Evolutionary conservation across 2,888 invertebrate species (phyloP), one percentile per base, ranked within the genome.

Genomic region (Parnassius mnemosyne): DNA sequence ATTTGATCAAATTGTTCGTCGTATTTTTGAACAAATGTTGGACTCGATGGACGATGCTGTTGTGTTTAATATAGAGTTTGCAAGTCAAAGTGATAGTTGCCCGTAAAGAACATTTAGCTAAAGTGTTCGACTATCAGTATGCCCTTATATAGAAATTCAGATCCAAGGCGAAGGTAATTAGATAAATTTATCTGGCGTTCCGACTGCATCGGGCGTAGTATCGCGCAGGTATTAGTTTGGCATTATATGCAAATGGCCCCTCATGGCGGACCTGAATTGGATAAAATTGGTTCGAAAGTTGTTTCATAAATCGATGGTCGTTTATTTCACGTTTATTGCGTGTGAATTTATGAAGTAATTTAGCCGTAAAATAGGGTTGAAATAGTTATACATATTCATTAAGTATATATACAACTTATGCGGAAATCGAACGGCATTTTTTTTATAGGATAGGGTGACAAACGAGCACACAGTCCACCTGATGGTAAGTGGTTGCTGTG

Each of bases 91-190:
- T 51, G 51, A 52, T 34, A 59, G 25, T 13, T 41, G 51, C 20
- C 20, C 51, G 13, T 44, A 61, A 61, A 55, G n/a, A 34, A 41
- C 42, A 41, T 16, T 49, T 20, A 53, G 52, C 12, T 56, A 13
- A 53, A 57, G 61, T 51, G 55, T 51, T 55, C 51, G 2, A 10
- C 56, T 61, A 61, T 57, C 61, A 44, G 16, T 41, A 42, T 57
- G 41, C 25, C 61, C 61, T 53, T 61, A 20, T 20, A 49, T 46
- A 54, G 25, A 49, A 3, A 44, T 13, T 34, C 41, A 46, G 46
- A 46, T 2, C 41, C 10, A 25, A 3, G 55, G 16, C 44, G 34
- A 7, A 47, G 34, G 47, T 47, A 47, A 57, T 53, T 52, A 61
- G n/a, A 57, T 57, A 53, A 53, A 61, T 52, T 44, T 42, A 20